Evolutionary conservation across 2,888 invertebrate genomes (phyloP), one percentile per base, ranked within the genome.

Genomic region (Drosophila rellima): DNA sequence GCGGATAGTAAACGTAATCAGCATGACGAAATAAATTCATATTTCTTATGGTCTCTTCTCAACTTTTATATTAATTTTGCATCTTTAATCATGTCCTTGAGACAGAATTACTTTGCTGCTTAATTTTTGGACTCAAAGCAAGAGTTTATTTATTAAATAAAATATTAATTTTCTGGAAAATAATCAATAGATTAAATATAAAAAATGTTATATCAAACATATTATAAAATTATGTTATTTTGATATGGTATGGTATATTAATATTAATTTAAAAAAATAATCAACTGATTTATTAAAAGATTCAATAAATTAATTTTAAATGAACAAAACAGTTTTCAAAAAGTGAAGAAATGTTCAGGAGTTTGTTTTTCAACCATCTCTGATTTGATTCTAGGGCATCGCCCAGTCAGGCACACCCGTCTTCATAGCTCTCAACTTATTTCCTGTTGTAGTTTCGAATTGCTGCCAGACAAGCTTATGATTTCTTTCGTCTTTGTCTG

Each of bases 391-490:
- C 8, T 4, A 56, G 45, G 44, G 44, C 35, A 56, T 35, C 33
- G 13, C 2, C 1, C 10, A 23, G 56, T 56, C 26, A 1, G 15
- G 35, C 23, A 44, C 10, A 7, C 3, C 3, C 0, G 17, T 39
- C 1, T 2, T 15, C 10, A 17, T 20, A 2, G 13, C 37, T 8
- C 11, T 20, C 2, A 33, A 20, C n/a, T 40, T 40, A 17, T 52
- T 15, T 70, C 18, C 8, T 40, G 23, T 47, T 56, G 45, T 59
- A 78, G 62, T 70, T 76, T 44, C 66, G 68, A 74, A 76, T 72
- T 62, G 66, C 48, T 39, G 20, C 47, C 56, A 44, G 72, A 77
- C 74, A 78, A 68, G 74, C 74, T 73, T 73, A 77, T 77, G 78
- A 69, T 70, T 71, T n/a, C n/a, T n/a, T 66, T 33, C 26, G 33